Evolutionary conservation across 2,113 vertebrate species (phyloP).

Genomic region (Uropsilus gracilis): DNA sequence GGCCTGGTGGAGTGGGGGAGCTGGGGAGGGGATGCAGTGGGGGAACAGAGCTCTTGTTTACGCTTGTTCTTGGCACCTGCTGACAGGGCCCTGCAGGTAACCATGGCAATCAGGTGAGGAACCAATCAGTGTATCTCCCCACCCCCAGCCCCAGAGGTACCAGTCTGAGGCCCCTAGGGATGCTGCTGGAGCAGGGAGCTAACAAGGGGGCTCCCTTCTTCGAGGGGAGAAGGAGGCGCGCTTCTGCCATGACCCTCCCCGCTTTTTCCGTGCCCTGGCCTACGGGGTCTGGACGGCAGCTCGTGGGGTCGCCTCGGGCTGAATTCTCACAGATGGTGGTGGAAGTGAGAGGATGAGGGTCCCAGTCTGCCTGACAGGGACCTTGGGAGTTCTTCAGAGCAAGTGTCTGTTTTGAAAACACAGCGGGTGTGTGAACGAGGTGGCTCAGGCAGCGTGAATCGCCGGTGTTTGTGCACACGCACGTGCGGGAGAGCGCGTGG

Average conservation of each 20-base stretch:
- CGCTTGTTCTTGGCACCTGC: constrained; percentile 71
- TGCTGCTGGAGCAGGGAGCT: background rate
- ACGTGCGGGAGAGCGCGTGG: fast-evolving
- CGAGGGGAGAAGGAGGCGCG: background rate
- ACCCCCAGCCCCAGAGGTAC: constrained; percentile 51
- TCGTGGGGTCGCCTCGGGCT: background rate
- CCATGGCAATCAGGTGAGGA: constrained; percentile 77
- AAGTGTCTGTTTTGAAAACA: constrained; percentile 49
- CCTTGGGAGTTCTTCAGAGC: background rate
- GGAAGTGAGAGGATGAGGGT: background rate
- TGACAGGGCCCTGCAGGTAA: constrained; percentile 68
- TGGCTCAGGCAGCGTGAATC: background rate
- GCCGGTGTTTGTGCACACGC: background rate
- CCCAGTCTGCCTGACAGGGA: background rate
- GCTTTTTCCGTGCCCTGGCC: background rate
- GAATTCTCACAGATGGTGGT: background rate
- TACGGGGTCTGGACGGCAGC: background rate
- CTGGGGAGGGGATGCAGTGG: background rate
- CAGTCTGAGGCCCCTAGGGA: background rate
- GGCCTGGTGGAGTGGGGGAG: background rate
- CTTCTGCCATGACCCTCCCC: background rate
- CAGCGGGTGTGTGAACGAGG: background rate
- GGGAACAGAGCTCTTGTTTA: constrained; percentile 63
- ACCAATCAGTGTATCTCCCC: constrained; percentile 63
- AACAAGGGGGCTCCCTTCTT: background rate